These are phyloP conservation scores for Melitaea cinxia DNA, from an alignment of 1,140 invertebrate genomes.

Conservation along the genomic window DNA sequence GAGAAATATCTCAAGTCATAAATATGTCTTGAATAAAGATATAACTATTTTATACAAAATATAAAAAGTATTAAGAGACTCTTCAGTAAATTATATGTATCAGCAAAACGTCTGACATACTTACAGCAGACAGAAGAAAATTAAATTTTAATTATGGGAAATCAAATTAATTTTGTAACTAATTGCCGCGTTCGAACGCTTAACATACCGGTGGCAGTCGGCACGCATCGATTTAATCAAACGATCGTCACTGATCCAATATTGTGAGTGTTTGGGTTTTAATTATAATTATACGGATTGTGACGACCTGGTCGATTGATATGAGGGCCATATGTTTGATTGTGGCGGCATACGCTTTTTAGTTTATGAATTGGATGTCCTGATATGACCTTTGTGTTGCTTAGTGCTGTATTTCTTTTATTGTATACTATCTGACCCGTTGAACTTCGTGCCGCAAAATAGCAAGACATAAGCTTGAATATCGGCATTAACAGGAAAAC, in stretches of 20 bases:
- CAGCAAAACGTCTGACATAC: background rate
- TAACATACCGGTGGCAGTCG: constrained; percentile 49
- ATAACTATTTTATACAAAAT: background rate
- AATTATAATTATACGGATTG: constrained; percentile 38
- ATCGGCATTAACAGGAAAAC: no score
- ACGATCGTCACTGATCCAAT: constrained; percentile 43
- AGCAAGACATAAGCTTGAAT: no score
- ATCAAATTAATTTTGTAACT: constrained; percentile 65
- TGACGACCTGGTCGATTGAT: constrained; percentile 26
- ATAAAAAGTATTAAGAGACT: background rate
- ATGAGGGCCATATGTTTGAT: constrained; percentile 30
- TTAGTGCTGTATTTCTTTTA: background rate
- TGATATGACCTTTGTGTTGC: background rate
- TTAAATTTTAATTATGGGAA: constrained; percentile 60
- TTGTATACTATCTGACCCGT: no score
- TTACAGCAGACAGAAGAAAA: constrained; percentile 38
- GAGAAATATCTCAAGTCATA: background rate
- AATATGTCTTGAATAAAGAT: background rate
- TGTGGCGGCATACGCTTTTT: constrained; percentile 9
- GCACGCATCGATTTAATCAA: constrained; percentile 55
- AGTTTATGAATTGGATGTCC: constrained; percentile 6
- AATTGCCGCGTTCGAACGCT: constrained; percentile 57
- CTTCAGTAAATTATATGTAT: background rate
- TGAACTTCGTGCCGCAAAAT: no score
- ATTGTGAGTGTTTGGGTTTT: constrained; percentile 35